These are phyloP conservation scores for Plebejus melissa DNA, from an alignment of 2,888 invertebrate species.

Conservation along the genomic window DNA sequence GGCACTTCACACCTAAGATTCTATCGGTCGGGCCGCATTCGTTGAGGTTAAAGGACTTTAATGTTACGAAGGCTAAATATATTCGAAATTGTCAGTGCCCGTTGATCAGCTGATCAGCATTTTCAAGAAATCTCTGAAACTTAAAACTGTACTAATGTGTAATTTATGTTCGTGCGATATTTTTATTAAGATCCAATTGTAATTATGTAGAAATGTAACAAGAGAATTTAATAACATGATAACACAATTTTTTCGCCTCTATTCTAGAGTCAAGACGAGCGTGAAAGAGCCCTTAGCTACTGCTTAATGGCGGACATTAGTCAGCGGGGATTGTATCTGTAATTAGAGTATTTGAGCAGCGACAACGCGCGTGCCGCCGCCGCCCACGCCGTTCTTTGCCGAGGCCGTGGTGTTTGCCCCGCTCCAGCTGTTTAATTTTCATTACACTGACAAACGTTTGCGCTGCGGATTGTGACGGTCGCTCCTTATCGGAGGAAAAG, in stretches of 20 bases:
- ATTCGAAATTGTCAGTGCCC: no score
- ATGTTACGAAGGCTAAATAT: not conserved
- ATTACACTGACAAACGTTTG: slow-evolving; percentile 14
- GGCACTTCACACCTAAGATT: not conserved
- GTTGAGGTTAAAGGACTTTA: not conserved
- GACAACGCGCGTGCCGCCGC: not conserved
- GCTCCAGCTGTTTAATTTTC: not conserved
- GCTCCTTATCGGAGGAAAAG: not conserved
- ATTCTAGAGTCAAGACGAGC: not conserved
- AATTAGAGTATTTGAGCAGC: slow-evolving; percentile 1
- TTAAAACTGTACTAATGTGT: no score
- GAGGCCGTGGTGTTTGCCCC: not conserved
- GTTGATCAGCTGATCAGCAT: no score
- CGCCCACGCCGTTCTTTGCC: not conserved
- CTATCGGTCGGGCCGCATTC: not conserved
- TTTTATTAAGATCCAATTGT: no score
- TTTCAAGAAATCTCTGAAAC: no score
- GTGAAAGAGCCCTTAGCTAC: not conserved
- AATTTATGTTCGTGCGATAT: no score
- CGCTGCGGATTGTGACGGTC: not conserved
- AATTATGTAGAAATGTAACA: no score
- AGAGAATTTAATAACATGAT: no score
- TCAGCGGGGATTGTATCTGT: slow-evolving; percentile 1
- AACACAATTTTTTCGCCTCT: not conserved
- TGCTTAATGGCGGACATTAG: not conserved